A percentile compares a stretch with the other conserved stretches of the same genome.
Evolutionary conservation across 2,113 vertebrate species (phyloP).

Genomic region (Cyprinodon variegatus): DNA sequence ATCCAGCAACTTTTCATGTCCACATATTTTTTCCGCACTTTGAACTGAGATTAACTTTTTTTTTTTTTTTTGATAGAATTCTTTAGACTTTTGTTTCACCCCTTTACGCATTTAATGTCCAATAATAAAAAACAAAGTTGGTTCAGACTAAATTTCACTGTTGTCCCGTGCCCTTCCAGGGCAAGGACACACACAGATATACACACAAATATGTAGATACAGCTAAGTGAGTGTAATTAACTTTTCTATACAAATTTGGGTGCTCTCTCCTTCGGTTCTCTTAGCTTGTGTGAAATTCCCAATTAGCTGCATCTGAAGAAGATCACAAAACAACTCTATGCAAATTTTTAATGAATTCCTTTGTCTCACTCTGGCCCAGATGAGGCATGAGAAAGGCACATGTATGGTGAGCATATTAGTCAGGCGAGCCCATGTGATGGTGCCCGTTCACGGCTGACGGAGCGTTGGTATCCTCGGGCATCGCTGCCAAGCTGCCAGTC

Average conservation of each 20-base stretch:
- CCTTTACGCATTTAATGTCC: not conserved
- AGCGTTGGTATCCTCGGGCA: conserved; percentile 93
- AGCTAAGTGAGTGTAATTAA: conserved; percentile 64
- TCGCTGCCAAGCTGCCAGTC: conserved; percentile 98
- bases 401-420: conserved; percentile 66
- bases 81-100: not conserved
- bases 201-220: conserved; percentile 2
- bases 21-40: not conserved
- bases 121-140: not conserved
- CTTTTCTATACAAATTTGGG: conserved; percentile 66
- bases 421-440: conserved; percentile 66
- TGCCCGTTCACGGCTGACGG: conserved; percentile 88
- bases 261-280: conserved; percentile 65
- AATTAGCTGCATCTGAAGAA: conserved; percentile 63
- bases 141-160: conserved; percentile 37
- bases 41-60: not conserved
- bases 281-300: conserved; percentile 66
- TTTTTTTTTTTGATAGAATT: not conserved
- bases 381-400: conserved; percentile 71
- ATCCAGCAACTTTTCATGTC: not conserved
- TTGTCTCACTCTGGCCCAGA: conserved; percentile 76
- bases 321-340: conserved; percentile 59
- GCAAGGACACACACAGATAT: conserved; percentile 33
- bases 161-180: conserved; percentile 38
- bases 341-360: conserved; percentile 76